These are phyloP conservation scores for Amiota communis DNA, from an alignment of 2,888 invertebrate genomes.

Conservation along the genomic window DNA sequence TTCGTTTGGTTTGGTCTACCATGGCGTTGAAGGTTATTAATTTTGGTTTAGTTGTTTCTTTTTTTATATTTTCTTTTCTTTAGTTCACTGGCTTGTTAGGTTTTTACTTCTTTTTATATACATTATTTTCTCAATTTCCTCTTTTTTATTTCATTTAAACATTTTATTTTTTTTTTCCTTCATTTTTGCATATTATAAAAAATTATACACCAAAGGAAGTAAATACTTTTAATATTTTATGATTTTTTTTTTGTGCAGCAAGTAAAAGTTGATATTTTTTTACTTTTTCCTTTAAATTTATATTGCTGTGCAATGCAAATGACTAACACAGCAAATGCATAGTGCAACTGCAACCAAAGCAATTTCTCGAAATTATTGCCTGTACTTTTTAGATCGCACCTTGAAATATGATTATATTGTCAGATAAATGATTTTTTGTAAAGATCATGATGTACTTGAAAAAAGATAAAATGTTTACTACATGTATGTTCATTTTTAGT, in stretches of 20 bases:
- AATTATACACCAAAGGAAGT: conserved; percentile 36
- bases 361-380: too few species aligned
- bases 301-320: neutral
- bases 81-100: conserved; percentile 5
- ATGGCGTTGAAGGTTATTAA: conserved; percentile 29
- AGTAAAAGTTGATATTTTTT: conserved; percentile 23
- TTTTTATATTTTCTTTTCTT: conserved; percentile 16
- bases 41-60: conserved; percentile 15
- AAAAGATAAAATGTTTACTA: too few species aligned
- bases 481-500: too few species aligned
- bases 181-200: conserved; percentile 13
- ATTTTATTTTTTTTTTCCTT: neutral
- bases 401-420: too few species aligned
- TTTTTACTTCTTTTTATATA: conserved; percentile 4
- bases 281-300: neutral
- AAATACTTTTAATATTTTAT: conserved; percentile 19
- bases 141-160: conserved; percentile 34
- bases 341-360: neutral
- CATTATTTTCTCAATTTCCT: conserved; percentile 41
- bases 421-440: too few species aligned
- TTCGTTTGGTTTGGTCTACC: conserved; percentile 4
- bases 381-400: too few species aligned
- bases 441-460: too few species aligned
- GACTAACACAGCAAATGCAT: neutral
- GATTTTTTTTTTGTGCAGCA: neutral